These are phyloP conservation scores for Coleophora deauratella DNA, from an alignment of 2,888 invertebrate genomes.

Conservation along the genomic window DNA sequence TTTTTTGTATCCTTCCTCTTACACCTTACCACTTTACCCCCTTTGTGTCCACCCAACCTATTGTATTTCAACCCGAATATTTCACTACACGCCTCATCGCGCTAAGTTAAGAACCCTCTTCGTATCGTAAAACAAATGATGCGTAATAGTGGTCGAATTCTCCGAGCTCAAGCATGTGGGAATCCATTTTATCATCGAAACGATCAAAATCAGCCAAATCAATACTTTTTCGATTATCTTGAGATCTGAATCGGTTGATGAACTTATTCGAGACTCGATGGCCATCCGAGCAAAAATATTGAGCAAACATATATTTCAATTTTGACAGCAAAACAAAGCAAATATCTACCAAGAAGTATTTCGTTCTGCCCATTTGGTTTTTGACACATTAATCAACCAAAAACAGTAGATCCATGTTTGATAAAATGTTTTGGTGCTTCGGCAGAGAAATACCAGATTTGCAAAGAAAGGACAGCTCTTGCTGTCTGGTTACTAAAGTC, in stretches of 20 bases:
- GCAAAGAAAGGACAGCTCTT: conserved; percentile 36
- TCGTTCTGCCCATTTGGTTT: conserved; percentile 29
- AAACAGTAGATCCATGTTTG: conserved; percentile 25
- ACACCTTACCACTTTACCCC: conserved; percentile 34
- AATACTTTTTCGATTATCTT: too few relatives aligned
- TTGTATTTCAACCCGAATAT: conserved; percentile 24
- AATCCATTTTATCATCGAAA: not conserved
- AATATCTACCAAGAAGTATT: conserved; percentile 8
- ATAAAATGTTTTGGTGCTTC: conserved; percentile 18
- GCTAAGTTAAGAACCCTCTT: conserved; percentile 8
- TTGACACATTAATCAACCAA: conserved; percentile 34
- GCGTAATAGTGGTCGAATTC: not conserved
- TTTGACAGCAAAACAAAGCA: too few relatives aligned
- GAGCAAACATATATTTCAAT: too few relatives aligned
- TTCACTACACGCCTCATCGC: conserved; percentile 27
- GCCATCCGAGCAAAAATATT: too few relatives aligned
- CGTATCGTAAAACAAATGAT: conserved; percentile 1
- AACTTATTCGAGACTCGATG: not conserved
- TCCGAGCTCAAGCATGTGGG: conserved; percentile 3
- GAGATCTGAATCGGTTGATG: too few relatives aligned
- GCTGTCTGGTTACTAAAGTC: conserved; percentile 43
- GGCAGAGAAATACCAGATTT: conserved; percentile 27
- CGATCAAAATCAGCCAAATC: not conserved
- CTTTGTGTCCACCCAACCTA: conserved; percentile 34
- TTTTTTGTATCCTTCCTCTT: too few relatives aligned